Percentiles rank a stretch among this genome's conserved stretches.
Evolutionary conservation across 2,113 vertebrate species (phyloP).

Genomic region (Brienomyrus longianalis): DNA sequence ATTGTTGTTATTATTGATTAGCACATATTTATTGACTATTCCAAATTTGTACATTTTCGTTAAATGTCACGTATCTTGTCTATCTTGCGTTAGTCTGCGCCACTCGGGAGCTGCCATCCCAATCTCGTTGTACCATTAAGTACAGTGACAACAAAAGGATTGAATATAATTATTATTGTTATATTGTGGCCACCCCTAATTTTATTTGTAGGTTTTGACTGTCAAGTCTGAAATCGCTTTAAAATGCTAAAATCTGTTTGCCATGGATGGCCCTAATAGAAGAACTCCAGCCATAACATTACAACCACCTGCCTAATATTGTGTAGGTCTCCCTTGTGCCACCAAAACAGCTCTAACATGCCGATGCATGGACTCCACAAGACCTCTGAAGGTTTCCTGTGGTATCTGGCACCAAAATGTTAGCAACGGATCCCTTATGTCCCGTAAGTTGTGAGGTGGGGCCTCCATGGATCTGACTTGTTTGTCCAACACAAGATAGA

Average conservation of each 20-base stretch:
- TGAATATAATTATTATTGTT: not conserved
- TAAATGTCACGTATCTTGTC: not conserved
- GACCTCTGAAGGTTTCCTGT: not conserved
- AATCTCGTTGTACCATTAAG: not conserved
- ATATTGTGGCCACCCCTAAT: not conserved
- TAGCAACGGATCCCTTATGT: no score
- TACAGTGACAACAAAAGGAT: not conserved
- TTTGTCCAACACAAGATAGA: no score
- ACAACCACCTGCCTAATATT: not conserved
- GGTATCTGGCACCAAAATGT: not conserved
- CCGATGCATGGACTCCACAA: not conserved
- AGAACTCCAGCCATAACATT: not conserved
- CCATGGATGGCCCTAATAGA: not conserved
- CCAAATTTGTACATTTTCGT: not conserved
- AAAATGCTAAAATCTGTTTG: not conserved
- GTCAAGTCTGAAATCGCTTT: not conserved
- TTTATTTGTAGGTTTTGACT: not conserved
- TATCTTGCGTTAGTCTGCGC: not conserved
- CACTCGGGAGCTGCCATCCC: not conserved
- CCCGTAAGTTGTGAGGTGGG: no score
- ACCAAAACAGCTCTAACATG: not conserved
- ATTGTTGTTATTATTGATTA: not conserved
- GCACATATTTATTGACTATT: not conserved
- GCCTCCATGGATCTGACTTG: no score
- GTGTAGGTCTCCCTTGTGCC: not conserved